phyloP scores from a whole-genome alignment of 2,797 vertebrate genomes.

The Sebastes reedi region DNA sequence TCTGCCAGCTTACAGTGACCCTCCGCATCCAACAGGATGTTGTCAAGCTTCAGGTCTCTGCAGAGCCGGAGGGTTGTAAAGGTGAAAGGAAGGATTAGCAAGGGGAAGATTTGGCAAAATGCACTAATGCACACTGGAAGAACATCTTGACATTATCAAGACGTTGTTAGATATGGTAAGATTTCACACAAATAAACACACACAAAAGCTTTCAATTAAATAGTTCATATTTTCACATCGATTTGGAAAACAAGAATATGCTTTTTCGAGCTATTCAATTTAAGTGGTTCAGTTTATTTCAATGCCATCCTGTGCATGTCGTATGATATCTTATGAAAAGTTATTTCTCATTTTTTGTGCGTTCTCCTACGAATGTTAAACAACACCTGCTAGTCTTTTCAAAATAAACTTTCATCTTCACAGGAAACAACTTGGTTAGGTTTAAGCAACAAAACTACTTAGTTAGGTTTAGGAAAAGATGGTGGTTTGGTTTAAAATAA shows the following conservation, averaged over 20 bases:
- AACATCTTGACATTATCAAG: background rate
- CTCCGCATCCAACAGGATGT: conserved; percentile 95
- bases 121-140: too few species aligned
- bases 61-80: background rate
- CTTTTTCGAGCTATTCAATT: background rate
- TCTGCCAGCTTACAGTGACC: conserved; percentile 98
- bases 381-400: too few species aligned
- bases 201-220: background rate
- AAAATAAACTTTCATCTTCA: too few species aligned
- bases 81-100: background rate
- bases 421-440: too few species aligned
- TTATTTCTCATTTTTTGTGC: too few species aligned
- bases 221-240: background rate
- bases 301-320: too few species aligned
- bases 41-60: conserved; percentile 98
- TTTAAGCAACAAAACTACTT: too few species aligned
- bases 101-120: background rate
- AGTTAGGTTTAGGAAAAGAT: too few species aligned
- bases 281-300: background rate
- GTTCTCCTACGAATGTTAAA: too few species aligned
- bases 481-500: too few species aligned
- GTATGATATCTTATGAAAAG: too few species aligned
- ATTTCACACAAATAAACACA: background rate
- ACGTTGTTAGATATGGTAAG: background rate
- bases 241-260: background rate